Evolutionary conservation across 1,140 invertebrate species (phyloP).

Genomic region (Halotydeus destructor): DNA sequence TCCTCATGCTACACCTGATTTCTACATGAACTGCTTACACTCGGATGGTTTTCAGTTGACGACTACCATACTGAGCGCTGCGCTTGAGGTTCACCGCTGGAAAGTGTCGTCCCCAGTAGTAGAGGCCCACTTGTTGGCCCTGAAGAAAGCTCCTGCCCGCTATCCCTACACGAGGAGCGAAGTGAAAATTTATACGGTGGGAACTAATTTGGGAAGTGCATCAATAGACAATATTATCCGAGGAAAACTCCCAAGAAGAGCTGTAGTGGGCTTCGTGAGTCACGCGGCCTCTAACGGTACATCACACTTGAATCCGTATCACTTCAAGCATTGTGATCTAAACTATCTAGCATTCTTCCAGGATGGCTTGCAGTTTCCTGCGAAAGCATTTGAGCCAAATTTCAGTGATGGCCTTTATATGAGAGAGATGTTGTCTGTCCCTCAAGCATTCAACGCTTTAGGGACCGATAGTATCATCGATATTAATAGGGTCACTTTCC

Average conservation of each 20-base stretch:
- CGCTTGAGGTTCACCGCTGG: too few species aligned
- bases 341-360: constrained; percentile 8
- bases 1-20: too few species aligned
- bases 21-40: too few species aligned
- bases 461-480: not conserved
- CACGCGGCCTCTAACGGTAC: constrained; percentile 9
- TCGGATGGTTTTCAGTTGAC: too few species aligned
- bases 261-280: constrained; percentile 7
- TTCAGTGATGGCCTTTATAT: constrained; percentile 2
- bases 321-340: constrained; percentile 3
- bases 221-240: constrained; percentile 15
- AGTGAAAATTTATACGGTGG: constrained; percentile 14
- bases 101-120: too few species aligned
- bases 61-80: too few species aligned
- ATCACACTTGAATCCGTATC: constrained; percentile 4
- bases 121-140: too few species aligned
- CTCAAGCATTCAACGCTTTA: not conserved
- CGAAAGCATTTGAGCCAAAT: constrained; percentile 2
- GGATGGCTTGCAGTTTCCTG: constrained; percentile 5
- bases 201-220: constrained; percentile 5
- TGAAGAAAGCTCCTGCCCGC: not conserved
- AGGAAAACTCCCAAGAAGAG: constrained; percentile 11
- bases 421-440: constrained; percentile 3
- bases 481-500: not conserved
- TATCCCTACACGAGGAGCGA: constrained; percentile 14